These are phyloP conservation scores for Discoglossus pictus DNA, from an alignment of 2,797 vertebrate genomes.

Conservation along the genomic window DNA sequence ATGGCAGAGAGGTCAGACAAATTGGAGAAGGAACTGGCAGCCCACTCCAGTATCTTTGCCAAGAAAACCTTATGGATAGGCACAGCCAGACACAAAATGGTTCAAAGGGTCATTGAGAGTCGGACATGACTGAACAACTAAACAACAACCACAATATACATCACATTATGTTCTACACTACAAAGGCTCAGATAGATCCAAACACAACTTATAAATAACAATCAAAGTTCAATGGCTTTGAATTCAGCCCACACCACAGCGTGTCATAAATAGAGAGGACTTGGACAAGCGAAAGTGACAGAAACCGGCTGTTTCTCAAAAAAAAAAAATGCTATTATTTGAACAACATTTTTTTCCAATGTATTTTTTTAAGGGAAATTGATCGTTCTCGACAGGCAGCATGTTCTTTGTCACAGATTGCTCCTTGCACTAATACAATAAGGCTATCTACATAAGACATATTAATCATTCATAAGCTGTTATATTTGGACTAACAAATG, in stretches of 20 bases:
- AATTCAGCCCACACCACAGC: slow-evolving; percentile 25
- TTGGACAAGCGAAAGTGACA: slow-evolving; percentile 40
- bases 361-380: background rate
- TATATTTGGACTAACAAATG: slow-evolving; percentile 16
- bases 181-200: no score
- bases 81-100: background rate
- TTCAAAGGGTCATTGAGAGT: no score
- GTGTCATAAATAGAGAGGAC: slow-evolving; percentile 43
- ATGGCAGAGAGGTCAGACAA: no score
- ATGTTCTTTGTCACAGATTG: slow-evolving; percentile 13
- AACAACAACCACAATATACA: no score
- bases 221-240: slow-evolving; percentile 42
- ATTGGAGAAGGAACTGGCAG: no score
- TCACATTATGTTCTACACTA: no score
- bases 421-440: slow-evolving; percentile 19
- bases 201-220: no score
- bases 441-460: slow-evolving; percentile 24
- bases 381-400: background rate
- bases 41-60: no score
- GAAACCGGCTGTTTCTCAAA: slow-evolving; percentile 56
- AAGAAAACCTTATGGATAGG: background rate
- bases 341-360: slow-evolving; percentile 20
- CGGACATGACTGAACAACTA: no score
- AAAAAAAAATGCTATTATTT: no score
- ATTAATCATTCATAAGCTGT: slow-evolving; percentile 17